Base-by-base conservation (phyloP, 2,113 vertebrate species). In the Anolis carolinensis region DNA sequence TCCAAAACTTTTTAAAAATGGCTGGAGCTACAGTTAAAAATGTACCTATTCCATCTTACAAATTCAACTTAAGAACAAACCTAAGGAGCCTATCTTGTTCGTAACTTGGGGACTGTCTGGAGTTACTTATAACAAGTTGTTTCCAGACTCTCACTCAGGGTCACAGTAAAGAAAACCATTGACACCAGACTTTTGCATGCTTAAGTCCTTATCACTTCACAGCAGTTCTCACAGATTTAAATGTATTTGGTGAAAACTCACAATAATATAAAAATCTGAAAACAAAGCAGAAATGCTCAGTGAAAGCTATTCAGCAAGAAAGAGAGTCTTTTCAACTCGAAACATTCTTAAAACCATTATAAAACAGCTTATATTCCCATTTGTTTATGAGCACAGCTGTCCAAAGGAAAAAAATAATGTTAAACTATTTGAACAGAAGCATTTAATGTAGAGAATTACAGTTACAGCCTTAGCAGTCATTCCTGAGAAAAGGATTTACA, bases 391-490 rank as follows among this genome's bases (percentile, higher is more conserved):
- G 59, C 39, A 75, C 34, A 77, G 16, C 7, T 85, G 86, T 77
- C 68, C 21, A 91, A 10, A 2, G 4, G n/a, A n/a, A n/a, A 62
- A 65, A 84, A 65, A 84, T 71, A 81, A 39, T 1, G 0, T 65
- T 84, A 86, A 87, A 59, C n/a, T 82, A 79, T 44, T 81, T 81
- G 70, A 78, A 85, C n/a, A 82, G 48, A 82, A 34, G 59, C 10
- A 77, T 81, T 81, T 88, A 82, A 70, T 77, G 52, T 59, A 77
- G 50, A 78, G 1, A 78, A 81, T 78, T 84, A 72, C 72, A 39
- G 84, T 39, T 4, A 10, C 6, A 83, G 32, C 34, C 79, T 70
- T 34, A 81, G 0, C 1, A 88, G 77, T 2, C 87, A 79, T 76
- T 52, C 13, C 74, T 3, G 6, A 18, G 14, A 3, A 86, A 91